Conservation (phyloP, 2,888 invertebrate genomes). For the Catonia carolina region DNA sequence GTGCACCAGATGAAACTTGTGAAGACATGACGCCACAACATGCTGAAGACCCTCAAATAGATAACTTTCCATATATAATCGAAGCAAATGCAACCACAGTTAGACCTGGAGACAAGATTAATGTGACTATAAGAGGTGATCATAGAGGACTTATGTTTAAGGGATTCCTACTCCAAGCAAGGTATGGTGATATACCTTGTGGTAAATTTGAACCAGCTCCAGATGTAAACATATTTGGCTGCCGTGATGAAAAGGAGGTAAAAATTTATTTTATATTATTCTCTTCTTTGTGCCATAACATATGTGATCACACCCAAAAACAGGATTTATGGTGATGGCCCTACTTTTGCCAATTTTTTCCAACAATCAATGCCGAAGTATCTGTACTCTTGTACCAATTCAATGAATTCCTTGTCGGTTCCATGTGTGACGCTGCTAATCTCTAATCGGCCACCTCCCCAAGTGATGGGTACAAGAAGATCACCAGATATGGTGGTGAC, state of each 20-base stretch:
- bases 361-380: no score
- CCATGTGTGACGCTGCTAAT: no score
- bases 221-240: constrained; percentile 17
- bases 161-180: constrained; percentile 61
- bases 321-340: no score
- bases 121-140: constrained; percentile 42
- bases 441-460: no score
- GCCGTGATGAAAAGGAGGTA: constrained; percentile 16
- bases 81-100: constrained; percentile 29
- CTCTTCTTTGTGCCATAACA: no score
- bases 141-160: constrained; percentile 45
- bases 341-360: no score
- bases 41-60: neutral
- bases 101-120: constrained; percentile 46
- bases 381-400: no score
- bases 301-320: no score
- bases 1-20: neutral
- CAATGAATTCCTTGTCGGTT: no score
- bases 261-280: neutral
- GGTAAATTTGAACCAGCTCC: constrained; percentile 49
- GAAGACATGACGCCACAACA: neutral
- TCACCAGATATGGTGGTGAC: no score
- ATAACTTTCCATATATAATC: constrained; percentile 7
- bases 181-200: constrained; percentile 52
- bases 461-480: no score